Evolutionary conservation across 2,888 invertebrate species (phyloP), one percentile per base, ranked within the genome.

Genomic region (Sialis fuliginosa): DNA sequence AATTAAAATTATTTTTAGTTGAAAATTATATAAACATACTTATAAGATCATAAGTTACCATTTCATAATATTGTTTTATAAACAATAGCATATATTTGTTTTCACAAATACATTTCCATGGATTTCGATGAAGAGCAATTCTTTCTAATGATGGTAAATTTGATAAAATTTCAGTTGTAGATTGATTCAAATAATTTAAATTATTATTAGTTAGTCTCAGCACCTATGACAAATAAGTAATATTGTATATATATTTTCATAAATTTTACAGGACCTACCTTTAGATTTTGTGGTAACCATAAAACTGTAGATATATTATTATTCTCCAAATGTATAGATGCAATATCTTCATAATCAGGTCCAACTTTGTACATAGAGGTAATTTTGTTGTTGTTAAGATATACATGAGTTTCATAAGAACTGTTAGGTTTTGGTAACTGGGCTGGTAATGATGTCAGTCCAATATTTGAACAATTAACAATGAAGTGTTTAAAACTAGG

Each of bases 61-160:
- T 53, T 50, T 53, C 54, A 22, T 55, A 58, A 39, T 58, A 58
- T 4, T 55, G 54, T 45, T 66, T 68, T 13, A 71, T 55, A 52
- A 68, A 71, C 35, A 56, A 56, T 7, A 67, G 59, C 2, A 77
- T 61, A 33, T 66, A 60, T n/a, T 59, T 60, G 0, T 71, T 58
- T 0, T 63, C 59, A 56, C 79, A 79, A 51, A 71, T 66, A 56
- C 79, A 79, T 5, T 54, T 56, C 77, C 76, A 79, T 1, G 74
- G 74, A 60, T 79, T 79, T 39, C 62, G 58, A 37, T 68, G 59
- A 8, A 77, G 58, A 6, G 61, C 61, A 13, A 71, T 46, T 6
- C 48, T 55, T 9, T 47, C 54, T n/a, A 74, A 53, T 3, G 60
- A 55, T 1, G 61, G 56, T 0, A 62, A 59, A 33, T 64, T 60